phyloP scores from a whole-genome alignment of 2,113 vertebrate genomes.

The Rana temporaria region DNA sequence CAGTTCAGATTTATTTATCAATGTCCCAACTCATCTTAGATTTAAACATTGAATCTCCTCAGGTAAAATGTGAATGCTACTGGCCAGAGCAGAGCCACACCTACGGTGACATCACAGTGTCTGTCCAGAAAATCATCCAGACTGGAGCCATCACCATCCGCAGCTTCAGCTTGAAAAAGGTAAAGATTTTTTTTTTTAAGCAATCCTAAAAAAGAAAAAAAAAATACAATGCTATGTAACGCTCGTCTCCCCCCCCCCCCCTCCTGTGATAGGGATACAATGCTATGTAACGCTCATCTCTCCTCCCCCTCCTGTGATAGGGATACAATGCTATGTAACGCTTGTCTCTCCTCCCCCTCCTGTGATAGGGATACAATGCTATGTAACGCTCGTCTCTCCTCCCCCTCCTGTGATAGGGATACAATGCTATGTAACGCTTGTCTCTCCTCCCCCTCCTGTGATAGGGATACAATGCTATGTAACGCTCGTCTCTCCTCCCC shows the following conservation, averaged over 20 bases:
- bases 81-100: constrained; percentile 64
- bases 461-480: neutral
- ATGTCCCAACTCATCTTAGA: no score
- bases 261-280: neutral
- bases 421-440: neutral
- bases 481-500: neutral
- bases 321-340: neutral
- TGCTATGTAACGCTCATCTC: neutral
- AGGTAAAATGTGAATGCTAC: constrained; percentile 68
- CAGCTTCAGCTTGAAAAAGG: constrained; percentile 64
- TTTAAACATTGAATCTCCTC: neutral
- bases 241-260: neutral
- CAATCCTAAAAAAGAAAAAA: no score
- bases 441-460: neutral
- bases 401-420: neutral
- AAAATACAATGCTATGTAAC: neutral
- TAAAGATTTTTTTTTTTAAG: constrained; percentile 37
- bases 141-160: constrained; percentile 58
- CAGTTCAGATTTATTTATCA: no score
- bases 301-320: neutral
- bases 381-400: neutral
- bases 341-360: neutral
- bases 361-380: neutral
- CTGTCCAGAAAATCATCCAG: constrained; percentile 55
- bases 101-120: constrained; percentile 60